These are phyloP conservation scores for Lordiphosa mommai DNA, from an alignment of 1,140 invertebrate species.

Conservation along the genomic window DNA sequence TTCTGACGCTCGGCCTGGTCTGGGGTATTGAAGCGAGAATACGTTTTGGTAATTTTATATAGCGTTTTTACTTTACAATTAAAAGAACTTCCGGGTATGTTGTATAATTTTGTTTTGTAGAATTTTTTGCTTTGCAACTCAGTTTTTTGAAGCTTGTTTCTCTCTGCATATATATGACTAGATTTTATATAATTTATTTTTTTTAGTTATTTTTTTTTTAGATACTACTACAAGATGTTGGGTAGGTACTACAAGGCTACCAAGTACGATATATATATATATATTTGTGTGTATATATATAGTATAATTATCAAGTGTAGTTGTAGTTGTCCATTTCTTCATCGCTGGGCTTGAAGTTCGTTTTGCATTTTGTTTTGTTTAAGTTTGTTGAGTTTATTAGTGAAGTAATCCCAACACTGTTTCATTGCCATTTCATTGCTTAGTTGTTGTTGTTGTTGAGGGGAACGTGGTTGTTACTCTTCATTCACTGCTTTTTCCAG, in stretches of 20 bases:
- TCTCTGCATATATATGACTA: conserved; percentile 9
- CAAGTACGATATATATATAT: conserved; percentile 22
- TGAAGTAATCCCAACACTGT: no score
- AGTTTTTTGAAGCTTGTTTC: conserved; percentile 29
- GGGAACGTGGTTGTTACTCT: no score
- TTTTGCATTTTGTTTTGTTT: background rate
- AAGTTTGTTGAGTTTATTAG: no score
- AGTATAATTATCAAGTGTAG: conserved; percentile 33
- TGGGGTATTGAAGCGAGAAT: conserved; percentile 39
- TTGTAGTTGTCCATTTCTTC: conserved; percentile 45
- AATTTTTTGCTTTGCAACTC: conserved; percentile 69
- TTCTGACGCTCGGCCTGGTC: conserved; percentile 1
- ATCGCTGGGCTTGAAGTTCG: conserved; percentile 64
- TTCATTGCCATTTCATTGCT: no score
- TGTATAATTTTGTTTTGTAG: conserved; percentile 27
- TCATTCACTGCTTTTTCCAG: no score
- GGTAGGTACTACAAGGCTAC: conserved; percentile 28
- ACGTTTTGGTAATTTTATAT: conserved; percentile 10
- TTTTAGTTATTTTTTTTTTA: conserved; percentile 15
- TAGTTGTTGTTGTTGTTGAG: no score
- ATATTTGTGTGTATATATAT: conserved; percentile 48
- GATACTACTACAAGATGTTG: conserved; percentile 41
- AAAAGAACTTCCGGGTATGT: conserved; percentile 27
- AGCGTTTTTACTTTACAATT: conserved; percentile 33
- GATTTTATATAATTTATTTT: background rate